Conservation (phyloP, 1,140 invertebrate species). For the Philotrypesis tridentata region DNA sequence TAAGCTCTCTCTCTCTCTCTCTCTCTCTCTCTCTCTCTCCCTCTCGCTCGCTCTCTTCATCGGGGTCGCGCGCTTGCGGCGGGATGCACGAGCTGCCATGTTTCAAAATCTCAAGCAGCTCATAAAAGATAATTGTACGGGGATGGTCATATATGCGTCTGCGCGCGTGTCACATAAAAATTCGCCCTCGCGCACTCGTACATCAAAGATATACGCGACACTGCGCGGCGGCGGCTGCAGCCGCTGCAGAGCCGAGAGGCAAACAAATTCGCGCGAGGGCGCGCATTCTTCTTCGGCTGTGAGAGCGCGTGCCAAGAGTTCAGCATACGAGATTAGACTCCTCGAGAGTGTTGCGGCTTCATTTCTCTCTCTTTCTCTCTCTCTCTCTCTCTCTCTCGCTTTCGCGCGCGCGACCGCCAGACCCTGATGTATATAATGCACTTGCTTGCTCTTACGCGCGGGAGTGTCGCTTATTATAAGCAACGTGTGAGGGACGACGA, state of each 20-base stretch:
- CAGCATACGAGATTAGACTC: slow-evolving; percentile 17
- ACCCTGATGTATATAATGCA: background rate
- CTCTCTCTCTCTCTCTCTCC: no score
- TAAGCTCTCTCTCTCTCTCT: background rate
- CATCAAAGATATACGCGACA: slow-evolving; percentile 32
- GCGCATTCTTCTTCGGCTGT: background rate
- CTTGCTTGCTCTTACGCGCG: background rate
- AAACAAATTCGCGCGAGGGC: slow-evolving; percentile 10
- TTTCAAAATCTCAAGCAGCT: slow-evolving; percentile 45
- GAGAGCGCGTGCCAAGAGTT: slow-evolving; percentile 35
- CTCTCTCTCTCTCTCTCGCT: no score
- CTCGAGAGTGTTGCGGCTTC: background rate
- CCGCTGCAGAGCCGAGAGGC: no score
- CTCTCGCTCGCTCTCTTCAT: no score
- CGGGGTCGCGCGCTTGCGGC: background rate
- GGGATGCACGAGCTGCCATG: slow-evolving; percentile 7
- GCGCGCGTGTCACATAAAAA: slow-evolving; percentile 37
- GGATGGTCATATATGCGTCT: slow-evolving; percentile 44
- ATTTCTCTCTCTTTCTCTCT: background rate
- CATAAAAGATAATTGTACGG: slow-evolving; percentile 49
- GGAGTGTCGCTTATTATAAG: slow-evolving; percentile 14
- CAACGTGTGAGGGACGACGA: background rate
- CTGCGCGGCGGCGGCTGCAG: background rate
- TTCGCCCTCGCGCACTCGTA: slow-evolving; percentile 12
- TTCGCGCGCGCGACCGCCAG: no score